phyloP scores from a whole-genome alignment of 2,888 invertebrate species.

The Polymixis lichenea region DNA sequence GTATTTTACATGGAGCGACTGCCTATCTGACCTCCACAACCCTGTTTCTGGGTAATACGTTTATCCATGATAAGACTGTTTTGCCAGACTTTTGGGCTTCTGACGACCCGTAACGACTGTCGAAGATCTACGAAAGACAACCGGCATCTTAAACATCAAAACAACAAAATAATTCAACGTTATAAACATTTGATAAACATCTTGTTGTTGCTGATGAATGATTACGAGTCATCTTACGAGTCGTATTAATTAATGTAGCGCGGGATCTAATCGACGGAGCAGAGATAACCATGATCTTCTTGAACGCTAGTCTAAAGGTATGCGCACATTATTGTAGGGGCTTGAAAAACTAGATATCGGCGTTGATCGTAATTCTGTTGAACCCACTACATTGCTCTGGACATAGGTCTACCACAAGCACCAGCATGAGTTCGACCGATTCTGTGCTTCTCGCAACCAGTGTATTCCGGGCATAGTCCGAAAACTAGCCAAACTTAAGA shows the following conservation, averaged over 20 bases:
- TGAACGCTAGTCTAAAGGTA: constrained; percentile 29
- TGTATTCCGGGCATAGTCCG: too few relatives aligned
- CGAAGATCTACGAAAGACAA: too few relatives aligned
- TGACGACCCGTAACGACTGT: too few relatives aligned
- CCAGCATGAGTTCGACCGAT: too few relatives aligned
- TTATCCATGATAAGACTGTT: too few relatives aligned
- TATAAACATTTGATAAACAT: background rate
- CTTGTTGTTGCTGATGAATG: constrained; percentile 2
- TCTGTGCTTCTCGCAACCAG: too few relatives aligned
- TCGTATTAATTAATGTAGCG: constrained; percentile 17
- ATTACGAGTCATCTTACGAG: constrained; percentile 2
- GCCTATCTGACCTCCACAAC: too few relatives aligned
- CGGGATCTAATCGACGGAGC: constrained; percentile 17
- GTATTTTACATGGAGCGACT: too few relatives aligned
- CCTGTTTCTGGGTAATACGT: too few relatives aligned
- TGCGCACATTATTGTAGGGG: background rate
- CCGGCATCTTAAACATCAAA: background rate
- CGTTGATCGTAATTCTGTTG: background rate
- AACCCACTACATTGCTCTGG: background rate
- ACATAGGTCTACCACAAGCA: too few relatives aligned
- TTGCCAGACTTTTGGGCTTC: too few relatives aligned
- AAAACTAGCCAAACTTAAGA: too few relatives aligned
- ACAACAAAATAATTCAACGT: background rate
- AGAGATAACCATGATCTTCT: constrained; percentile 30
- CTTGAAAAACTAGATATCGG: background rate